Evolutionary conservation across 2,113 vertebrate genomes (phyloP).

Genomic region (Peromyscus polionotus): DNA sequence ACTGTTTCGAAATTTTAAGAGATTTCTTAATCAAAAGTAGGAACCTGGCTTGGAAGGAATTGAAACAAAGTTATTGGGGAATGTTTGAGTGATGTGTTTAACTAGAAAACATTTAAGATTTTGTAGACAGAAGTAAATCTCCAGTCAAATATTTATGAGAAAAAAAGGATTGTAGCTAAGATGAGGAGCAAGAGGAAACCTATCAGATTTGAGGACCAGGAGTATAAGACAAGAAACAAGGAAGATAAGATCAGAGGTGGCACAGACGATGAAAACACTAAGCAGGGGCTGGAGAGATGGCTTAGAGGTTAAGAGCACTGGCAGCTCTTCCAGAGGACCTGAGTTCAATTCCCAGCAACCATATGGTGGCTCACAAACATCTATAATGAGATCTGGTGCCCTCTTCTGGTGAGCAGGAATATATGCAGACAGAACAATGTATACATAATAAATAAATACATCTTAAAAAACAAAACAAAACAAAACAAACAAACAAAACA

Average conservation of each 20-base stretch:
- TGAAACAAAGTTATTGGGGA: not conserved
- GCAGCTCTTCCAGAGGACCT: too few relatives aligned
- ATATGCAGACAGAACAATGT: too few relatives aligned
- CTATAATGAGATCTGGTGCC: too few relatives aligned
- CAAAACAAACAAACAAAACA: not conserved
- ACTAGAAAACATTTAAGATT: constrained; percentile 41
- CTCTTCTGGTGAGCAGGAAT: too few relatives aligned
- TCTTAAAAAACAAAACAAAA: too few relatives aligned
- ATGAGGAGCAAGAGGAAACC: not conserved
- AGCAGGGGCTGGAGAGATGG: not conserved
- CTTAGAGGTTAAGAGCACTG: too few relatives aligned
- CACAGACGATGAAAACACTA: not conserved
- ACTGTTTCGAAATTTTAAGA: constrained; percentile 32
- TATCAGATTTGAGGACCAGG: not conserved
- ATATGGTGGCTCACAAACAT: too few relatives aligned
- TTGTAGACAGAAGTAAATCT: constrained; percentile 31
- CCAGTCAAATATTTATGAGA: constrained; percentile 1
- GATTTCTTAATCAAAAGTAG: constrained; percentile 34
- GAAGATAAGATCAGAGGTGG: not conserved
- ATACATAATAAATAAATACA: too few relatives aligned
- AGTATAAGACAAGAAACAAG: constrained; percentile 9
- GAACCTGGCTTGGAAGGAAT: constrained; percentile 26
- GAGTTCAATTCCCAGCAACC: too few relatives aligned
- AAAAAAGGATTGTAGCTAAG: not conserved
- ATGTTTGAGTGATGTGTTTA: not conserved